A percentile compares a stretch with the other conserved stretches of the same genome.
These are phyloP conservation scores for Dasyornis broadbenti DNA, from an alignment of 2,113 vertebrate genomes.

Conservation along the genomic window DNA sequence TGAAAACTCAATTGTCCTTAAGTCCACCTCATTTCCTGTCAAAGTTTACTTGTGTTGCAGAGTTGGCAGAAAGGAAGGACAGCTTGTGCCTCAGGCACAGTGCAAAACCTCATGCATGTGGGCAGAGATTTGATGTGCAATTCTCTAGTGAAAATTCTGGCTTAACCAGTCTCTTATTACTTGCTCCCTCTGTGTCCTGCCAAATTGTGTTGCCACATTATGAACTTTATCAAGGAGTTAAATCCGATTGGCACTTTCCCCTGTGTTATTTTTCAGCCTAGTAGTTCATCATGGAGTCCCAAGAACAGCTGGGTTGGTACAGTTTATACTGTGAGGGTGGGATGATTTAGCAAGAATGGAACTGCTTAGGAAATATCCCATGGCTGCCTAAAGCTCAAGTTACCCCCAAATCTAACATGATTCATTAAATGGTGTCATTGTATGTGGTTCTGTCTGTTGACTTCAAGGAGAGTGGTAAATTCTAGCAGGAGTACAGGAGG, in stretches of 20 bases:
- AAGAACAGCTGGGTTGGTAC: background rate
- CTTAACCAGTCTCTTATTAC: background rate
- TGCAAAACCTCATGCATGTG: background rate
- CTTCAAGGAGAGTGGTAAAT: background rate
- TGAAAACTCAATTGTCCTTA: background rate
- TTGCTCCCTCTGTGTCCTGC: background rate
- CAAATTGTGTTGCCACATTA: background rate
- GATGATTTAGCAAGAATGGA: background rate
- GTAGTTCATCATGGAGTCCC: background rate
- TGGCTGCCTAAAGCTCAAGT: background rate
- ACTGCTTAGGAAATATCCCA: background rate
- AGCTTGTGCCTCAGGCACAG: background rate
- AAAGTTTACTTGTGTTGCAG: background rate
- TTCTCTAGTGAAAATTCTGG: background rate
- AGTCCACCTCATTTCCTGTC: background rate
- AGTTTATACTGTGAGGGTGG: background rate
- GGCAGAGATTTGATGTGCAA: background rate
- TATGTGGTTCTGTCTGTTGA: background rate
- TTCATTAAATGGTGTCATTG: background rate
- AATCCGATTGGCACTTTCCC: background rate
- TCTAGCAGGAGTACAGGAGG: background rate
- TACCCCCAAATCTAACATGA: background rate
- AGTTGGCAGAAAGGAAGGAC: background rate
- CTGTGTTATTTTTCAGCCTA: background rate
- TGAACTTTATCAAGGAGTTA: background rate